Conservation (phyloP, 64 coral and sea anemone genomes). For the Porites lutea region DNA sequence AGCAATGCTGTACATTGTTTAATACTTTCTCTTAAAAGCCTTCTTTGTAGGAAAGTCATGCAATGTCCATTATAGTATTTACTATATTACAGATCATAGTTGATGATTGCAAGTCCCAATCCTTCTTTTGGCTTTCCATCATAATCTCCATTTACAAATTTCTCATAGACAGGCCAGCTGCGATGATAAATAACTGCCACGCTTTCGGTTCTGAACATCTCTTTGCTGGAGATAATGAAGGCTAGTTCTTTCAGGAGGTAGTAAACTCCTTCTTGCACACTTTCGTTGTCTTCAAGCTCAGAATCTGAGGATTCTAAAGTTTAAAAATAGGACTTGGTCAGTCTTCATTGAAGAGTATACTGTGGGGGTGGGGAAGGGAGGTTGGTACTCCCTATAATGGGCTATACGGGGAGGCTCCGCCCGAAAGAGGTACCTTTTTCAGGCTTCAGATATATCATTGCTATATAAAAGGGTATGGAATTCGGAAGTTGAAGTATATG, state of each 20-base stretch:
- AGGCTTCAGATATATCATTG: no score
- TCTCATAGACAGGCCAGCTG: constrained; percentile 73
- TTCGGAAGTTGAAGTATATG: no score
- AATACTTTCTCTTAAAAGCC: no score
- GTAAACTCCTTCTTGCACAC: constrained; percentile 75
- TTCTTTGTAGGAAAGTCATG: no score
- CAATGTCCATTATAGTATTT: no score
- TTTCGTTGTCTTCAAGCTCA: constrained; percentile 66
- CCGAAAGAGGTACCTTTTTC: no score
- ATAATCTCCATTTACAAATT: constrained; percentile 77
- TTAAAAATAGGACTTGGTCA: constrained; percentile 19
- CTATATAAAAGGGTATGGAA: no score
- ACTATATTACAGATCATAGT: neutral
- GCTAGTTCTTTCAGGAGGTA: constrained; percentile 74
- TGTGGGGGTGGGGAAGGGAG: no score
- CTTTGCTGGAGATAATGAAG: constrained; percentile 71
- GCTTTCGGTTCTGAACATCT: constrained; percentile 65
- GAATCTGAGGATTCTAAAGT: constrained; percentile 48
- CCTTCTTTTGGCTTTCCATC: constrained; percentile 71
- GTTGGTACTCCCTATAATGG: no score
- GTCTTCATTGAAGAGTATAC: no score
- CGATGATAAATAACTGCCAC: constrained; percentile 79
- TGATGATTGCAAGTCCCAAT: constrained; percentile 69
- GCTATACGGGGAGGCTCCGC: no score
- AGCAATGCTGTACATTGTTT: no score